Evolutionary conservation across 1,140 invertebrate species (phyloP).

Genomic region (Drosophila persimilis): DNA sequence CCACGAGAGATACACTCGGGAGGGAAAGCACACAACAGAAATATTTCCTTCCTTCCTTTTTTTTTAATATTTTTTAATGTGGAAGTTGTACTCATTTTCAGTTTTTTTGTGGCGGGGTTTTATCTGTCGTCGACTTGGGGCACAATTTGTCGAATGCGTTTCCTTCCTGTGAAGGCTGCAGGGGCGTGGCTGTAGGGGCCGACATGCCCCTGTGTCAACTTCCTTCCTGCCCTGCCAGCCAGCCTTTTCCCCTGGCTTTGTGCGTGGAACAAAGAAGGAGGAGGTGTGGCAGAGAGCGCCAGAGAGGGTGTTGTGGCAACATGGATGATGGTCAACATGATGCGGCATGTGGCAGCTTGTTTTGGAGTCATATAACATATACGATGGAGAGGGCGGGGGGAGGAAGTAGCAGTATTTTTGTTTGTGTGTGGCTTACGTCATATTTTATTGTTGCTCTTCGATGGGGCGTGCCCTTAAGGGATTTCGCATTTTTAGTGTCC

Average conservation of each 20-base stretch:
- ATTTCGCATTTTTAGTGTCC: conserved; percentile 18
- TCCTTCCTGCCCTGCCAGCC: conserved; percentile 60
- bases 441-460: conserved; percentile 69
- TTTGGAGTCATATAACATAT: conserved; percentile 8
- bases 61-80: conserved; percentile 15
- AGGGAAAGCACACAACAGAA: conserved; percentile 1
- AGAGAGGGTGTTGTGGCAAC: conserved; percentile 19
- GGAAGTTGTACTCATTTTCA: conserved; percentile 41
- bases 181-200: conserved; percentile 29
- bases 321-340: conserved; percentile 15
- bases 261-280: conserved; percentile 33
- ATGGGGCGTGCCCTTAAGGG: conserved; percentile 40
- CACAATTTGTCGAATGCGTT: conserved; percentile 69
- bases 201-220: conserved; percentile 63
- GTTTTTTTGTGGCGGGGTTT: conserved; percentile 26
- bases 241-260: conserved; percentile 27
- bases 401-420: conserved; percentile 33
- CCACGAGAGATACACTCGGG: conserved; percentile 28
- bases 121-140: conserved; percentile 19
- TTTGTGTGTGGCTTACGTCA: conserved; percentile 62
- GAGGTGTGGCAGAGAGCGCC: conserved; percentile 15
- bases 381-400: conserved; percentile 3
- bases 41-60: conserved; percentile 11
- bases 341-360: conserved; percentile 30
- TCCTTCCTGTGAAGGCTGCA: conserved; percentile 52